Conservation (phyloP, 2,113 vertebrate genomes). For the Camarhynchus parvulus region DNA sequence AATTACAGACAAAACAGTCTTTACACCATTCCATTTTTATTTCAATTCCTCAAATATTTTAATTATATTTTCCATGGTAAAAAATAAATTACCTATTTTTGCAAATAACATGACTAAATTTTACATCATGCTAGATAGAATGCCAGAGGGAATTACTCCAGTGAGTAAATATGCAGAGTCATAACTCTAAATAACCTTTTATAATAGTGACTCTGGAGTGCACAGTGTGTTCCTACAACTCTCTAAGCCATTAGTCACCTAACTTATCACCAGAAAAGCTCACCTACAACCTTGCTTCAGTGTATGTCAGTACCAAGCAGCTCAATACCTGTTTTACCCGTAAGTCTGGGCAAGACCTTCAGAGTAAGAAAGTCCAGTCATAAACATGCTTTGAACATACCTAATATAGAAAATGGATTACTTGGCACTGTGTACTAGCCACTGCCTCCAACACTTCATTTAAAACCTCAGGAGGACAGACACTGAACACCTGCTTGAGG, state of each 20-base stretch:
- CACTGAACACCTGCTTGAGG: background rate
- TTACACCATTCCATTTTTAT: background rate
- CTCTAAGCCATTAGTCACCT: background rate
- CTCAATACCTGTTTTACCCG: background rate
- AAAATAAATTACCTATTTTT: background rate
- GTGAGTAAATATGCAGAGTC: background rate
- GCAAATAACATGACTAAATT: constrained; percentile 7
- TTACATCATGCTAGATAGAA: background rate
- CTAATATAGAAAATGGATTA: background rate
- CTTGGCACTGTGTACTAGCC: accelerated
- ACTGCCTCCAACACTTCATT: background rate
- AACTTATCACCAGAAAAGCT: background rate
- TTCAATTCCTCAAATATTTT: background rate
- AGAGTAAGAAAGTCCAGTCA: background rate
- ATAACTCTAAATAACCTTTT: background rate
- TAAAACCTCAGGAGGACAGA: background rate
- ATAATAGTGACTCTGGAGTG: background rate
- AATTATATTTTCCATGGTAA: background rate
- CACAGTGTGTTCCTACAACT: background rate
- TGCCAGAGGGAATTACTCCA: background rate
- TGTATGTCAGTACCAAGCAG: background rate
- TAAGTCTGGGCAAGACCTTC: background rate
- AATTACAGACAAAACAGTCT: background rate
- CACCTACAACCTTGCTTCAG: background rate
- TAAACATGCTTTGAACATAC: background rate